These are phyloP conservation scores for Bembecia ichneumoniformis DNA, from an alignment of 2,888 invertebrate species.

Conservation along the genomic window DNA sequence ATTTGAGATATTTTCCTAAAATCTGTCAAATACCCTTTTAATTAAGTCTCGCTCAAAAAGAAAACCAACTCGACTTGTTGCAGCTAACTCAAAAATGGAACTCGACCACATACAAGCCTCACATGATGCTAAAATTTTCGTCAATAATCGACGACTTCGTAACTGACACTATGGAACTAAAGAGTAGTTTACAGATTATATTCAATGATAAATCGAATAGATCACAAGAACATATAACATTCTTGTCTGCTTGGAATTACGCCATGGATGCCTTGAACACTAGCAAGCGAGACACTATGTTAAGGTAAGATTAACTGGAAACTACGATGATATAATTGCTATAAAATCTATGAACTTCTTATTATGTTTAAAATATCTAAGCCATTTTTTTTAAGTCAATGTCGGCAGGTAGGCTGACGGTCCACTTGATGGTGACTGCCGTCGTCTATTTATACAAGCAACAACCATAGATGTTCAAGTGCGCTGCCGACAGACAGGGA, in stretches of 20 bases:
- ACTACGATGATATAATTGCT: too few species aligned
- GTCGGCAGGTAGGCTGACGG: too few species aligned
- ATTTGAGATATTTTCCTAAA: too few species aligned
- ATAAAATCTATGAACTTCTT: too few species aligned
- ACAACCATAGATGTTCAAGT: too few species aligned
- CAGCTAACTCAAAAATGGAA: constrained; percentile 22
- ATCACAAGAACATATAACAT: constrained; percentile 14
- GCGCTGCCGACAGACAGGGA: too few species aligned
- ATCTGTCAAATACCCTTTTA: too few species aligned
- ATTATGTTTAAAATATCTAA: too few species aligned
- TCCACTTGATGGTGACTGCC: too few species aligned
- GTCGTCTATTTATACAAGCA: too few species aligned
- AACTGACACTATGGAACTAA: constrained; percentile 29
- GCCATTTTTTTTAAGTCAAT: too few species aligned
- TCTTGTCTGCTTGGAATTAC: constrained; percentile 34
- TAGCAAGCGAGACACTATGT: constrained; percentile 23
- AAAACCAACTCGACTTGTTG: background rate
- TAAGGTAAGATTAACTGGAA: constrained; percentile 35
- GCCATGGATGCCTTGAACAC: constrained; percentile 27
- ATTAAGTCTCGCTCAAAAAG: too few species aligned
- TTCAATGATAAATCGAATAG: constrained; percentile 17
- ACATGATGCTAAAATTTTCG: constrained; percentile 51
- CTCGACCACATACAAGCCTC: constrained; percentile 29
- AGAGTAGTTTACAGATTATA: constrained; percentile 23
- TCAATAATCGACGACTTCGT: constrained; percentile 39